A percentile compares a stretch with the other conserved stretches of the same genome.
These are phyloP conservation scores for Laticauda colubrina DNA, from an alignment of 2,113 vertebrate genomes.

Conservation along the genomic window DNA sequence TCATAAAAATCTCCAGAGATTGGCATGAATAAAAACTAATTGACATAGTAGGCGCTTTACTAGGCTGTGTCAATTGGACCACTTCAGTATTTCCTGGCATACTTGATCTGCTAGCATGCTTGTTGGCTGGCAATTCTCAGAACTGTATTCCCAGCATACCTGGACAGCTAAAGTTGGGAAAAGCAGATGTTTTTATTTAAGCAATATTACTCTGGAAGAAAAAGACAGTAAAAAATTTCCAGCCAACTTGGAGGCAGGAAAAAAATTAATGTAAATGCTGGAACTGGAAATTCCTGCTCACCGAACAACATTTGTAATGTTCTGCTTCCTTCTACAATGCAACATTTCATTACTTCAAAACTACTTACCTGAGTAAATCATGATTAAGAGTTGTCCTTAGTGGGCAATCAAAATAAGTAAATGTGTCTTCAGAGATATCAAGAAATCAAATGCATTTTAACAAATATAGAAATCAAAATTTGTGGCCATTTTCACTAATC, in stretches of 20 bases:
- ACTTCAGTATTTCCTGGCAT: background rate
- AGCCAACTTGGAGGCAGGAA: too few relatives aligned
- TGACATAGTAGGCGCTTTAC: background rate
- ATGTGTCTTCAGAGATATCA: background rate
- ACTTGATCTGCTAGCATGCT: background rate
- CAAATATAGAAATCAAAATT: background rate
- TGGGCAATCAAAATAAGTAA: background rate
- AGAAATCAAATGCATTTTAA: background rate
- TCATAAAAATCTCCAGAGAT: background rate
- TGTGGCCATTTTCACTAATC: background rate
- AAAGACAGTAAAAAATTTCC: background rate
- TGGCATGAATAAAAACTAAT: background rate
- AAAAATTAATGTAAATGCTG: background rate
- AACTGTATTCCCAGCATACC: background rate
- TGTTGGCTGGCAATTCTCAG: background rate
- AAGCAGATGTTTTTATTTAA: background rate
- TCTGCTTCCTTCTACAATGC: background rate
- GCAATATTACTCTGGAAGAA: background rate
- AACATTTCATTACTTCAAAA: background rate
- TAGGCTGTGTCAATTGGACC: background rate
- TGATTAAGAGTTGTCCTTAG: background rate
- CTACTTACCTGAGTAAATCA: background rate
- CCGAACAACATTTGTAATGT: background rate
- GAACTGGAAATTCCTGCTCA: conserved; percentile 7
- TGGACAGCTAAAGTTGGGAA: background rate